Evolutionary conservation across 2,888 invertebrate species (phyloP).

Genomic region (Gymnosoma rotundatum): DNA sequence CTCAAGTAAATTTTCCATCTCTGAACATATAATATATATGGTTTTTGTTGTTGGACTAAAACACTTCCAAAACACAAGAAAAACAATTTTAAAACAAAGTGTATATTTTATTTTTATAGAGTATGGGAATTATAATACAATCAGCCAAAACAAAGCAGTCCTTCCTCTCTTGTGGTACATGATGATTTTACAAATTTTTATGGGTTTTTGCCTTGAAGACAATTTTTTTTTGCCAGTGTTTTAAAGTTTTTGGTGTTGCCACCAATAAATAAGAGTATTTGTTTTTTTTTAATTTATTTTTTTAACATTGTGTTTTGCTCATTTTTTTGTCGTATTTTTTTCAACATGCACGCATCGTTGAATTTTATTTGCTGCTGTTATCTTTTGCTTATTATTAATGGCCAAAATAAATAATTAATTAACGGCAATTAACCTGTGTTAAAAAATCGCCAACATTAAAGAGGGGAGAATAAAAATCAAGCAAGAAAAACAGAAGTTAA

Average conservation of each 20-base stretch:
- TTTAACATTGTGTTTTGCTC: too few species aligned
- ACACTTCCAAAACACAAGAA: background rate
- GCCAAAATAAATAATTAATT: conserved; percentile 81
- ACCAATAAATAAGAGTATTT: background rate
- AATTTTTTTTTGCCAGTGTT: conserved; percentile 1
- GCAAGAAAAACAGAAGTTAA: too few species aligned
- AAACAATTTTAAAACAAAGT: conserved; percentile 15
- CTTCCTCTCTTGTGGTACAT: conserved; percentile 37
- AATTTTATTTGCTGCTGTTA: conserved; percentile 33
- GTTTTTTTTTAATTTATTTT: background rate
- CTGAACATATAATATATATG: background rate
- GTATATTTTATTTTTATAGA: conserved; percentile 14
- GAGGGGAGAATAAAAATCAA: background rate
- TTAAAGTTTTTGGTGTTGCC: conserved; percentile 6
- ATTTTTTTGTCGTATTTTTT: conserved; percentile 17
- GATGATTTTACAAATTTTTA: conserved; percentile 64
- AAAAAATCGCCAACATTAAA: conserved; percentile 38
- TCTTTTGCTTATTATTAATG: conserved; percentile 66
- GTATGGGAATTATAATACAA: conserved; percentile 12
- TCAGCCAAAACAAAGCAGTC: conserved; percentile 7
- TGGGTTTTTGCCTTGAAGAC: conserved; percentile 45
- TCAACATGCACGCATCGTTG: conserved; percentile 54
- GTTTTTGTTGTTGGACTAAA: background rate
- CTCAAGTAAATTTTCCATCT: background rate
- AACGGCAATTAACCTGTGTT: conserved; percentile 78